phyloP scores from a whole-genome alignment of 2,888 invertebrate species.

The Rhamnusium bicolor region DNA sequence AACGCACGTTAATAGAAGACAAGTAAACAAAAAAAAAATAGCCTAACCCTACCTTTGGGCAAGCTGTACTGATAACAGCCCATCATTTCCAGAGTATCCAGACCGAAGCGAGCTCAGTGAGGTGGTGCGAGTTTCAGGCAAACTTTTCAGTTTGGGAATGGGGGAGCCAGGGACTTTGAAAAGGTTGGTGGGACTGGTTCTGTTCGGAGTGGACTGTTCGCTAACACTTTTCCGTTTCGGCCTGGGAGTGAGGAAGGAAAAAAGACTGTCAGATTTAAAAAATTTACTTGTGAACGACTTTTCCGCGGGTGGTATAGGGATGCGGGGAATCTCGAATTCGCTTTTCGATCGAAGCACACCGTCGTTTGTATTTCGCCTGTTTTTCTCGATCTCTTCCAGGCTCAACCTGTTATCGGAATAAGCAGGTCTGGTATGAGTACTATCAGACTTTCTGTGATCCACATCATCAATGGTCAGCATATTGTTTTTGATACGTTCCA shows the following conservation, averaged over 20 bases:
- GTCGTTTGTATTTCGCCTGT: slow-evolving; percentile 41
- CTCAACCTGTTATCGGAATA: slow-evolving; percentile 41
- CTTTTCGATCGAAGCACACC: slow-evolving; percentile 67
- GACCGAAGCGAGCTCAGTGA: slow-evolving; percentile 65
- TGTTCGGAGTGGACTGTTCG: slow-evolving; percentile 31
- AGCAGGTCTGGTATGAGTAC: slow-evolving; percentile 15
- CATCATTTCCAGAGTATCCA: slow-evolving; percentile 57
- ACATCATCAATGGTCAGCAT: slow-evolving; percentile 31
- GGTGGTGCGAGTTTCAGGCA: slow-evolving; percentile 62
- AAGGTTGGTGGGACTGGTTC: slow-evolving; percentile 49
- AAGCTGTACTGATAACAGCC: slow-evolving; percentile 55
- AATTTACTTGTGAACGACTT: slow-evolving; percentile 57
- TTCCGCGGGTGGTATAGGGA: slow-evolving; percentile 52
- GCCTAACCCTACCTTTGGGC: slow-evolving; percentile 61
- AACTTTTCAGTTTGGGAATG: slow-evolving; percentile 56
- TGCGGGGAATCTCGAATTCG: slow-evolving; percentile 66
- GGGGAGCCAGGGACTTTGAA: slow-evolving; percentile 62
- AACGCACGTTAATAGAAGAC: slow-evolving; percentile 23
- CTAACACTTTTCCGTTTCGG: slow-evolving; percentile 61
- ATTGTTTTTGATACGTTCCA: slow-evolving; percentile 54
- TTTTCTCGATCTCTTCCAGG: slow-evolving; percentile 48
- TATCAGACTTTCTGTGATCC: slow-evolving; percentile 40
- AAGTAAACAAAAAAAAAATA: slow-evolving; percentile 28
- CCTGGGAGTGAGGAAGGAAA: slow-evolving; percentile 76
- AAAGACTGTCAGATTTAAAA: slow-evolving; percentile 69